These are phyloP conservation scores for Amphimedon queenslandica DNA, from an alignment of 37 sponge, comb jelly and placozoan genomes.

Conservation along the genomic window DNA sequence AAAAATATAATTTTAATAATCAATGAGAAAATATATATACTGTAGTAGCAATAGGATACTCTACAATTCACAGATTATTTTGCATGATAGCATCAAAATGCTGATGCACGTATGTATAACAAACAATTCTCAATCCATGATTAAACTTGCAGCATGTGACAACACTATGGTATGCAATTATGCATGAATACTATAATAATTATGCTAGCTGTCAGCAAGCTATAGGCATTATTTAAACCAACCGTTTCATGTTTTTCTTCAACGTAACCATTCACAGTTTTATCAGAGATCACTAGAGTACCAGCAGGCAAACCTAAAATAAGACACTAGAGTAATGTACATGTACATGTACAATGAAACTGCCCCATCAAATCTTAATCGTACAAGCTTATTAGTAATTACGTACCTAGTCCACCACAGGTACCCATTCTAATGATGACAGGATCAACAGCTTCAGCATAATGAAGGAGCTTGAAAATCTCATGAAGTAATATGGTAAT, in stretches of 20 bases:
- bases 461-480: constrained; percentile 85
- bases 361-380: neutral
- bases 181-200: no score
- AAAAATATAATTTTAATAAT: no score
- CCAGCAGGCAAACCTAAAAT: constrained; percentile 80
- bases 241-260: constrained; percentile 80
- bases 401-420: constrained; percentile 91
- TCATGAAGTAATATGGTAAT: constrained; percentile 94
- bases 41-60: no score
- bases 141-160: no score
- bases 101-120: no score
- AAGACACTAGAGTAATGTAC: neutral
- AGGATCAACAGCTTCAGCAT: constrained; percentile 63
- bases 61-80: no score
- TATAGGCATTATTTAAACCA: constrained; percentile 13
- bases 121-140: no score
- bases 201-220: no score
- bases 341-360: neutral
- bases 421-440: constrained; percentile 90
- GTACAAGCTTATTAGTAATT: neutral
- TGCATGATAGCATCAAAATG: no score
- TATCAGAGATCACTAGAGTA: constrained; percentile 82
- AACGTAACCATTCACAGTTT: constrained; percentile 73
- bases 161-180: no score
- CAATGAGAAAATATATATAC: no score